A percentile compares a stretch with the other conserved stretches of the same genome.
Conservation (phyloP, 2,113 vertebrate genomes). For the Festucalex cinctus region DNA sequence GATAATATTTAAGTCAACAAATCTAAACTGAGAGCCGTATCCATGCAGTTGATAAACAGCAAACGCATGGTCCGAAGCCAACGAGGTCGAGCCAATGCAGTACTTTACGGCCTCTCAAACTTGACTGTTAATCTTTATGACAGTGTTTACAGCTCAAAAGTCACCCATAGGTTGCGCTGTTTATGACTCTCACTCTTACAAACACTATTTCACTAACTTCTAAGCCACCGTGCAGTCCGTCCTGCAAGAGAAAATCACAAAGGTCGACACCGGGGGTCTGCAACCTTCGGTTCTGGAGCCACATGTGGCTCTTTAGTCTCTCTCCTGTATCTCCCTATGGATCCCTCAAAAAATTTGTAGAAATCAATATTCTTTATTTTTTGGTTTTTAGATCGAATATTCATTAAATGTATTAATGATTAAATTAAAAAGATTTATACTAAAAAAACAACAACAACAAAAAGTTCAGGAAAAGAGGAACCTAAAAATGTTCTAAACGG, state of each 20-base stretch:
- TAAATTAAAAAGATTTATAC: too few relatives aligned
- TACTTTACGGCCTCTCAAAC: not conserved
- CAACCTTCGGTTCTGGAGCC: too few relatives aligned
- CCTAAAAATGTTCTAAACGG: too few relatives aligned
- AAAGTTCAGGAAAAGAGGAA: too few relatives aligned
- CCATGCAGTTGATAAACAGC: not conserved
- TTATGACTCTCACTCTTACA: not conserved
- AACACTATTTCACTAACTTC: not conserved
- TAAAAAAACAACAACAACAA: too few relatives aligned
- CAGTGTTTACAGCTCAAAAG: not conserved
- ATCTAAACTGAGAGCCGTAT: not conserved
- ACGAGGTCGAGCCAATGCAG: not conserved
- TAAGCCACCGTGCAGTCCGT: not conserved
- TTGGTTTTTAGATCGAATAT: too few relatives aligned
- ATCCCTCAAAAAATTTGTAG: too few relatives aligned
- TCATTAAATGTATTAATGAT: too few relatives aligned
- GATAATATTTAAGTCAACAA: not conserved
- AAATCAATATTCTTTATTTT: too few relatives aligned
- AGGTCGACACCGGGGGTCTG: too few relatives aligned
- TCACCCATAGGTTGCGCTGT: not conserved
- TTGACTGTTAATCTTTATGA: slow-evolving; percentile 2
- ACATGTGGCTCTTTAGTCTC: too few relatives aligned
- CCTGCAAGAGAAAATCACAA: not conserved
- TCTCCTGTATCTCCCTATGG: too few relatives aligned
- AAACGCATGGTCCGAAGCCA: not conserved